Evolutionary conservation across 2,797 vertebrate genomes (phyloP).

Genomic region (Pelodytes ibericus): DNA sequence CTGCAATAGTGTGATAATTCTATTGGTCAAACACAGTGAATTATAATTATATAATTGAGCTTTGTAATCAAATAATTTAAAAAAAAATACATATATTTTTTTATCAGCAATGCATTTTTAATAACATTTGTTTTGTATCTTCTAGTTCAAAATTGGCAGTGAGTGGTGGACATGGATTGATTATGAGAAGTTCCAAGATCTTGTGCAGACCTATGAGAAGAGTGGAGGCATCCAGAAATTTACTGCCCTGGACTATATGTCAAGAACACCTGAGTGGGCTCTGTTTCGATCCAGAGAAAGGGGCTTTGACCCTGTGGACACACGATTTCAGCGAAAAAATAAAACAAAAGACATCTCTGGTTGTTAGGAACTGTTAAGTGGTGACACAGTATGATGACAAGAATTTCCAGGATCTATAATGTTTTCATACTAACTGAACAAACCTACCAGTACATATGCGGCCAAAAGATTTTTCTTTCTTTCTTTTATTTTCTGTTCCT

Average conservation of each 20-base stretch:
- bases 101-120: too few species aligned
- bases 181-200: constrained; percentile 86
- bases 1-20: too few species aligned
- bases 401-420: too few species aligned
- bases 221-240: constrained; percentile 75
- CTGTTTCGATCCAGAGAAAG: constrained; percentile 81
- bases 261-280: constrained; percentile 86
- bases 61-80: too few species aligned
- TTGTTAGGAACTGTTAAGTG: constrained; percentile 71
- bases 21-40: too few species aligned
- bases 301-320: constrained; percentile 88
- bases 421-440: too few species aligned
- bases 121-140: neutral
- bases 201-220: constrained; percentile 70
- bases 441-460: too few species aligned
- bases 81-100: too few species aligned
- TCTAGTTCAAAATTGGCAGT: constrained; percentile 81
- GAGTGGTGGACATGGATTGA: constrained; percentile 94
- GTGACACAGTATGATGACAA: neutral
- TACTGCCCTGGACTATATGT: constrained; percentile 80
- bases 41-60: too few species aligned
- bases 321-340: constrained; percentile 82
- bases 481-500: too few species aligned
- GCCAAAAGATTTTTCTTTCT: too few species aligned
- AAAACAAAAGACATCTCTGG: constrained; percentile 86